Base-by-base conservation (phyloP, 2,888 invertebrate genomes). In the Desoria tigrina region DNA sequence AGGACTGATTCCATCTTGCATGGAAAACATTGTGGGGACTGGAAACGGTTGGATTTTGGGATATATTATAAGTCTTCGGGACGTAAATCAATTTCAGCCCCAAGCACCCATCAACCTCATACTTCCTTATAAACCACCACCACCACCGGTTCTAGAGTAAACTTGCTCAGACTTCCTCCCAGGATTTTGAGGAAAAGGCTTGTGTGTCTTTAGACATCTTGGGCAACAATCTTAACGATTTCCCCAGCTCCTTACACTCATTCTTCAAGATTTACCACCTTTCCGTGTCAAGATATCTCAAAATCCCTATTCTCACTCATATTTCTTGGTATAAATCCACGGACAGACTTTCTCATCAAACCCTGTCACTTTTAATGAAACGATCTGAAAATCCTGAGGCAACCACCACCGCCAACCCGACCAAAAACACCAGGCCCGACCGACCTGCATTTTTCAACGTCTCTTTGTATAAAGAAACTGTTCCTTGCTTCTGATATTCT, bases 1-100 rank as follows among this genome's bases (percentile, higher is more conserved):
- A 11, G 16, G 39, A 39, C 9, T 9, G 9, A 39, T 39, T 39
- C 9, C 39, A 39, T 39, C 16, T 39, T 39, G n/a, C n/a, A n/a
- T n/a, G n/a, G n/a, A n/a, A n/a, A n/a, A n/a, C n/a, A n/a, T n/a
- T n/a, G n/a, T n/a, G n/a, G n/a, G n/a, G n/a, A n/a, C n/a, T n/a
- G n/a, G n/a, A n/a, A n/a, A n/a, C 16, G 39, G 39, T 39, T 39
- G 9, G 39, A 16, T 39, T 39, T 45, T 45, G 45, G 45, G 6
- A 45, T 45, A 45, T 6, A 21, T 45, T 4, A 32, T 32, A 32
- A 4, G 32, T 11, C 4, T 32, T 7, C 32, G 32, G 23, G 23
- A 51, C 56, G 50, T 65, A 61, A 61, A 65, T 65, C 65, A 65
- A 61, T 61, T 65, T 65, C 61, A 60, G 64, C 59, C 55, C 18